phyloP scores from a whole-genome alignment of 2,797 vertebrate genomes.

The Okamejei kenojei region DNA sequence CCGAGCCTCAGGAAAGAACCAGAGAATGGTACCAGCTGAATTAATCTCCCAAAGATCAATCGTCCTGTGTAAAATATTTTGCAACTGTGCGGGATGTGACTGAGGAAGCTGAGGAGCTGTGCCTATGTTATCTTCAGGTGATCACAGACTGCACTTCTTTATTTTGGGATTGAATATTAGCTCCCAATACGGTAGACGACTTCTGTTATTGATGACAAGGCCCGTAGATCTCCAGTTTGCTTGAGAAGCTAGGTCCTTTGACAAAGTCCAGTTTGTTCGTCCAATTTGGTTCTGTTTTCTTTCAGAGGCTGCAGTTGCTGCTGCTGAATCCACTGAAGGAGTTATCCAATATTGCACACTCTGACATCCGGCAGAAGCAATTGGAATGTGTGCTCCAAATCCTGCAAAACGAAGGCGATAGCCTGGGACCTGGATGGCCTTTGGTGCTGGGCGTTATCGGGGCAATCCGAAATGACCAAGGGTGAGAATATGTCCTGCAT shows the following conservation, averaged over 20 bases:
- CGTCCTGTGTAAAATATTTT: no score
- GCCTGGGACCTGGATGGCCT: conserved; percentile 93
- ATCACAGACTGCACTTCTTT: no score
- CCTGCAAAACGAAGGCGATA: conserved; percentile 92
- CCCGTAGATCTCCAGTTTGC: neutral
- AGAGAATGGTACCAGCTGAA: no score
- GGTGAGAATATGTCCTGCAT: conserved; percentile 60
- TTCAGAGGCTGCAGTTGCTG: conserved; percentile 84
- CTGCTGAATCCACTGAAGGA: conserved; percentile 91
- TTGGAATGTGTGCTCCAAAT: conserved; percentile 95
- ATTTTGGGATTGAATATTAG: neutral
- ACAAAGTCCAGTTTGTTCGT: neutral
- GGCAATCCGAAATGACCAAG: conserved; percentile 95
- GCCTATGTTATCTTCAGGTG: neutral
- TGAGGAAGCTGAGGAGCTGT: no score
- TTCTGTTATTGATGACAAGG: neutral
- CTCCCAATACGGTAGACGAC: neutral
- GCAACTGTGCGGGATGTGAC: no score
- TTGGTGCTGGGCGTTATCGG: conserved; percentile 93
- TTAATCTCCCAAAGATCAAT: no score
- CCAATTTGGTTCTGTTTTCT: neutral
- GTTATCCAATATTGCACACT: conserved; percentile 82
- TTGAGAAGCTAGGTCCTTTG: neutral
- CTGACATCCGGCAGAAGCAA: conserved; percentile 94
- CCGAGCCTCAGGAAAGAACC: no score